Conservation (phyloP, 2,888 invertebrate species). For the Dioctria linearis region DNA sequence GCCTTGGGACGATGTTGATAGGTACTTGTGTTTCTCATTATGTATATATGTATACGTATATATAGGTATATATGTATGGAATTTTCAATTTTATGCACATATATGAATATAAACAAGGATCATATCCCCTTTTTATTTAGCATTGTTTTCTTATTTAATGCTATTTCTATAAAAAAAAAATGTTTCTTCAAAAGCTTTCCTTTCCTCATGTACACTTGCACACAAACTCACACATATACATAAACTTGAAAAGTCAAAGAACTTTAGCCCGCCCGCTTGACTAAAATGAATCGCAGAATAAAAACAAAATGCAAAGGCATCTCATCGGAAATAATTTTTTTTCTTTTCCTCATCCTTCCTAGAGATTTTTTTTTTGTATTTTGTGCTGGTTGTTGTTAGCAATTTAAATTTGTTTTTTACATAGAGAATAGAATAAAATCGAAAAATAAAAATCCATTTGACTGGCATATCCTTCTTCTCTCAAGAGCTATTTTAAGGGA, state of each 20-base stretch:
- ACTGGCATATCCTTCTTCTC: slow-evolving; percentile 4
- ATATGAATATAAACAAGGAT: slow-evolving; percentile 49
- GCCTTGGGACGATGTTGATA: slow-evolving; percentile 1
- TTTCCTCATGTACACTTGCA: background rate
- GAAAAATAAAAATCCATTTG: background rate
- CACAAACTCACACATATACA: too few species aligned
- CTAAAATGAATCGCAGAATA: background rate
- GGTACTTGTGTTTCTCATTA: background rate
- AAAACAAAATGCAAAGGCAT: slow-evolving; percentile 3
- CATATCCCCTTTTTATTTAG: slow-evolving; percentile 43
- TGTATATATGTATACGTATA: background rate
- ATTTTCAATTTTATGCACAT: slow-evolving; percentile 29
- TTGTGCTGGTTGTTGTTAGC: slow-evolving; percentile 22
- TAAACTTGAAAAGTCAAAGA: slow-evolving; percentile 34
- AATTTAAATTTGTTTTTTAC: slow-evolving; percentile 42
- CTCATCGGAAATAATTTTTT: slow-evolving; percentile 35
- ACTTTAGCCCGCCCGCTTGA: too few species aligned
- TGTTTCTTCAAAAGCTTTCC: background rate
- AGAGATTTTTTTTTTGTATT: background rate
- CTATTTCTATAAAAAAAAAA: slow-evolving; percentile 3
- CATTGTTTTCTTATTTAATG: slow-evolving; percentile 38
- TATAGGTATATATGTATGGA: background rate
- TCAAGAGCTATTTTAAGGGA: slow-evolving; percentile 25
- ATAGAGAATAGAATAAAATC: background rate
- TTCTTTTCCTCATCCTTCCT: background rate